Conservation (phyloP, 2,888 invertebrate genomes). For the Cheilosia vernalis region DNA sequence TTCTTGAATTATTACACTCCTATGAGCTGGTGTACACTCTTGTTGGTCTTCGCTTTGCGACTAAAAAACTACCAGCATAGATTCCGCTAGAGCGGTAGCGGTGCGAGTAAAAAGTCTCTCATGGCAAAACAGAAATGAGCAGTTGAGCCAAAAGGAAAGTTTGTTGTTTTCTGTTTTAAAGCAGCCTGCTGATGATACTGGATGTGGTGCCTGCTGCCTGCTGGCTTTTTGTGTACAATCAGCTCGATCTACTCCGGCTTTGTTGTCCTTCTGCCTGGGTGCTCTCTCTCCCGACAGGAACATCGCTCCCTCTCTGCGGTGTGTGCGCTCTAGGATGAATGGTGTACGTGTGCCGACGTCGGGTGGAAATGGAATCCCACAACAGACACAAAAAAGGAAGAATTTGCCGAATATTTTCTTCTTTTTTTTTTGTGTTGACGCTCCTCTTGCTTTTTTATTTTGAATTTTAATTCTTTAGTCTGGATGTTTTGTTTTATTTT, state of each 20-base stretch:
- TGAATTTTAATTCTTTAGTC: slow-evolving; percentile 62
- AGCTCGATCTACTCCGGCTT: slow-evolving; percentile 15
- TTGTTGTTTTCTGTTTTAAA: slow-evolving; percentile 32
- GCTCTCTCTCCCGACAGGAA: slow-evolving; percentile 10
- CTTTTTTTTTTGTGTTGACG: background rate
- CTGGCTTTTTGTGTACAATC: slow-evolving; percentile 13
- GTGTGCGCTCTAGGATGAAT: slow-evolving; percentile 71
- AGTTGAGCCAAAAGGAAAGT: slow-evolving; percentile 11
- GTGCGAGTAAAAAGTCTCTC: slow-evolving; percentile 31
- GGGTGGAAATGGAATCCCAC: slow-evolving; percentile 67
- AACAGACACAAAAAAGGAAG: slow-evolving; percentile 45
- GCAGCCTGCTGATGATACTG: slow-evolving; percentile 37
- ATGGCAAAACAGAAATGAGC: slow-evolving; percentile 20
- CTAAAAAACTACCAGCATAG: slow-evolving; percentile 22
- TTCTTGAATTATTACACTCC: slow-evolving; percentile 37
- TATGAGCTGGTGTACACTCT: slow-evolving; percentile 1
- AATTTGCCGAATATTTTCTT: background rate
- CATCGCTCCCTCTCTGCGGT: slow-evolving; percentile 20
- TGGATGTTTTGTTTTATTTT: slow-evolving; percentile 23
- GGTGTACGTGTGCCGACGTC: slow-evolving; percentile 74
- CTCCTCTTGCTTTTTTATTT: background rate
- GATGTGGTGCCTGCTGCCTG: background rate
- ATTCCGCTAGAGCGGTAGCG: slow-evolving; percentile 5
- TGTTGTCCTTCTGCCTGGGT: slow-evolving; percentile 1
- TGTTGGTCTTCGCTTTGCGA: background rate